phyloP scores from a whole-genome alignment of 1,140 invertebrate species.

The Neomicropteryx cornuta region DNA sequence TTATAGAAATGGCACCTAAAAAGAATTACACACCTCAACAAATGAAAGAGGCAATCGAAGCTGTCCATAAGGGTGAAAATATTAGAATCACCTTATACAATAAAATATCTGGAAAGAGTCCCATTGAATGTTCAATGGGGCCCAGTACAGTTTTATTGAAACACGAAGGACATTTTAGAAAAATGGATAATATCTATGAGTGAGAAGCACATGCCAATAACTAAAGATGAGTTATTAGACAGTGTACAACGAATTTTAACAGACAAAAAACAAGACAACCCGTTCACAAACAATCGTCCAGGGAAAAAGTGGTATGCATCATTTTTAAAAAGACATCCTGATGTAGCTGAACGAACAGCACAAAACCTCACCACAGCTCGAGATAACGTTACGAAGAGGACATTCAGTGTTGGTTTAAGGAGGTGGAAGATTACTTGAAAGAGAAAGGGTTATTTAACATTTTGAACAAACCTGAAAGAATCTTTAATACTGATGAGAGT shows the following conservation, averaged over 20 bases:
- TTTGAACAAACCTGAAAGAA: constrained; percentile 18
- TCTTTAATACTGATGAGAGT: constrained; percentile 27
- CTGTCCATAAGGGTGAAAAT: constrained; percentile 6
- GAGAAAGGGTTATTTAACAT: constrained; percentile 15
- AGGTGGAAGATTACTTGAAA: constrained; percentile 17
- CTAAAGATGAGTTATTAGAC: constrained; percentile 20
- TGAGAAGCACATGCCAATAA: constrained; percentile 23
- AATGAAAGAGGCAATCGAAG: constrained; percentile 8
- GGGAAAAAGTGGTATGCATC: constrained; percentile 23
- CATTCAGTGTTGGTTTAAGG: constrained; percentile 21
- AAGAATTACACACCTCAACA: constrained; percentile 8
- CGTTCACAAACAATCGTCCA: constrained; percentile 18
- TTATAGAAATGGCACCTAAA: constrained; percentile 10
- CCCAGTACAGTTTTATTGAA: constrained; percentile 15
- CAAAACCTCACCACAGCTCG: constrained; percentile 22
- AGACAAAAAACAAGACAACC: constrained; percentile 15
- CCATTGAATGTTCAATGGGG: constrained; percentile 15
- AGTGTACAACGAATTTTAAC: constrained; percentile 24
- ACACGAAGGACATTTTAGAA: too few relatives aligned
- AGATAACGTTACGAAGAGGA: constrained; percentile 19
- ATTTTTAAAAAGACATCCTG: constrained; percentile 24
- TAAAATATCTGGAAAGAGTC: constrained; percentile 14
- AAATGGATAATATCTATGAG: constrained; percentile 23
- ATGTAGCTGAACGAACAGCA: constrained; percentile 17
- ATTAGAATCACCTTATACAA: constrained; percentile 16